Conservation (phyloP, 2,888 invertebrate genomes). For the Netelia inedita region DNA sequence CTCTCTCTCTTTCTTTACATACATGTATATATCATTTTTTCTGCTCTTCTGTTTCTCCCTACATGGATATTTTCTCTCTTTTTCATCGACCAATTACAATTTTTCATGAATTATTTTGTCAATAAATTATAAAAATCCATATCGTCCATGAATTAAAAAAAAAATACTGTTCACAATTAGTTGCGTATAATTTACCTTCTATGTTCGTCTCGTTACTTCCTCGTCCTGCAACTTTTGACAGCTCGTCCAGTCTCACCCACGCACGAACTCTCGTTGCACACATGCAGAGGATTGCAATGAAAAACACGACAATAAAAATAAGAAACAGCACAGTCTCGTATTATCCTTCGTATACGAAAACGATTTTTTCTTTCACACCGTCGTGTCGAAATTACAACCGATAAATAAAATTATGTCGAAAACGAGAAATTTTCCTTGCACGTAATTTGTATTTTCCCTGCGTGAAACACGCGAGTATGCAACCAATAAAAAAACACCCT, state of each 20-base stretch:
- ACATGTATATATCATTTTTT: too few relatives aligned
- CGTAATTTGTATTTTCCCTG: constrained; percentile 4
- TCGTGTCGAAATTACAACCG: background rate
- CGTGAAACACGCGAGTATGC: background rate
- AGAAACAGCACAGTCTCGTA: constrained; percentile 15
- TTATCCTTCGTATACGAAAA: background rate
- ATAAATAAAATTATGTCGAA: constrained; percentile 3
- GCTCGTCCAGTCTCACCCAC: background rate
- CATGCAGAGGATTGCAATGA: background rate
- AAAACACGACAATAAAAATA: background rate
- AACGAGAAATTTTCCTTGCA: background rate
- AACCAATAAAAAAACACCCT: constrained; percentile 21
- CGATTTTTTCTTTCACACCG: background rate
- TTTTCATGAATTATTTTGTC: too few relatives aligned
- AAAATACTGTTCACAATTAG: background rate
- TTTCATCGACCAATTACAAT: too few relatives aligned
- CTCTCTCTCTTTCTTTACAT: too few relatives aligned
- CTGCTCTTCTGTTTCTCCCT: too few relatives aligned
- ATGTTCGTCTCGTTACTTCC: background rate
- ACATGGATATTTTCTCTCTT: too few relatives aligned
- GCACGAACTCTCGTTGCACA: constrained; percentile 17
- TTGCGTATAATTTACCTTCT: constrained; percentile 14
- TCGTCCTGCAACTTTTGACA: constrained; percentile 18
- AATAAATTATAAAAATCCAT: too few relatives aligned
- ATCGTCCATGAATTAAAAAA: background rate